Conservation (phyloP, 2,888 invertebrate species). For the Hipparchia sbordonii region DNA sequence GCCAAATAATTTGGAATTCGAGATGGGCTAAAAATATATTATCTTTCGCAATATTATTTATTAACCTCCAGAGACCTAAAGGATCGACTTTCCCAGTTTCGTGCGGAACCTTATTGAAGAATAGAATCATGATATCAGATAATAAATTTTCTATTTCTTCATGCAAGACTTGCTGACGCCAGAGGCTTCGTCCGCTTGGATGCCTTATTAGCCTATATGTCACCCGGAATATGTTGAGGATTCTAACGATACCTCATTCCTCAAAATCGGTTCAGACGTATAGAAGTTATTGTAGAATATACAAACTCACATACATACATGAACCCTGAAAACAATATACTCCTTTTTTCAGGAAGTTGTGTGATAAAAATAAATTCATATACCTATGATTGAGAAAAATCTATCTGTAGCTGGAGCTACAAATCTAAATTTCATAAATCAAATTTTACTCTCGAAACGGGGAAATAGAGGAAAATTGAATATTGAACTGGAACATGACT, state of each 20-base stretch:
- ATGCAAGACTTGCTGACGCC: not conserved
- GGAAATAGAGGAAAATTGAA: not conserved
- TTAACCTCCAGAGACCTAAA: constrained; percentile 14
- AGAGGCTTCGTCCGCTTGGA: not conserved
- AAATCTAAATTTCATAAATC: not conserved
- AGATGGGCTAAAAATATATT: constrained; percentile 7
- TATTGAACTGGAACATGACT: not conserved
- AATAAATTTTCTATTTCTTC: not conserved
- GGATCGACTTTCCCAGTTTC: not conserved
- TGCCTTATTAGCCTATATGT: too few relatives aligned
- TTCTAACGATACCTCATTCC: too few relatives aligned
- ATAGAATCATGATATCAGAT: not conserved
- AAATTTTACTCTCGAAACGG: not conserved
- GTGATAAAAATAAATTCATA: not conserved
- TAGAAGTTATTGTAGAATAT: too few relatives aligned
- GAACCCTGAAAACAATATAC: too few relatives aligned
- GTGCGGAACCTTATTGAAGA: not conserved
- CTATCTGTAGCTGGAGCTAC: too few relatives aligned
- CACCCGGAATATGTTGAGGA: too few relatives aligned
- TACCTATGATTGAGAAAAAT: too few relatives aligned
- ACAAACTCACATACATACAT: too few relatives aligned
- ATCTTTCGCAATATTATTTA: constrained; percentile 9
- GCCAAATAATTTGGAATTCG: constrained; percentile 15
- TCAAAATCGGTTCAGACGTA: too few relatives aligned
- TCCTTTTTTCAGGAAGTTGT: too few relatives aligned